These are phyloP conservation scores for Hydropsyche tenuis DNA, from an alignment of 1,140 invertebrate species.

Conservation along the genomic window DNA sequence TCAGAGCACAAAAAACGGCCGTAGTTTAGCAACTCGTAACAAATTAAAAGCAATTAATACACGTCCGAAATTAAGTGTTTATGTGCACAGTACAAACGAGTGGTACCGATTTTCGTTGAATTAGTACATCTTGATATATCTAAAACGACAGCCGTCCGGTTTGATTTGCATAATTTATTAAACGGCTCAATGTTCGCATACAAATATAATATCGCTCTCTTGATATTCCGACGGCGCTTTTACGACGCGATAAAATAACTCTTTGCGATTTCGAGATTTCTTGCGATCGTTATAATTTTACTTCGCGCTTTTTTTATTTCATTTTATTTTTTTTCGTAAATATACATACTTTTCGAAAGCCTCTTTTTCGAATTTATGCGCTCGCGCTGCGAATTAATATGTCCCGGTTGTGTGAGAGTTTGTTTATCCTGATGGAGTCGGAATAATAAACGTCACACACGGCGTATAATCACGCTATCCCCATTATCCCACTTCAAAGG, in stretches of 20 bases:
- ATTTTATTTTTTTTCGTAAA: too few species aligned
- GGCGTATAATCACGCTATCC: conserved; percentile 2
- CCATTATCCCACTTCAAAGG: conserved; percentile 20
- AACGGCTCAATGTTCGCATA: conserved; percentile 9
- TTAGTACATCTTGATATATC: conserved; percentile 20
- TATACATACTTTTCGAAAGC: too few species aligned
- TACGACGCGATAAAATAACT: conserved; percentile 8
- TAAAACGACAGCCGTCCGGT: conserved; percentile 18
- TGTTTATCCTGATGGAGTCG: not conserved
- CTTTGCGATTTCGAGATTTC: not conserved
- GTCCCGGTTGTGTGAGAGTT: not conserved
- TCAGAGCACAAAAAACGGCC: too few species aligned
- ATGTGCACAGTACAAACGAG: not conserved
- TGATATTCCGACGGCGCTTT: conserved; percentile 9
- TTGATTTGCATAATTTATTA: conserved; percentile 26
- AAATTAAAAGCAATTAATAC: conserved; percentile 17
- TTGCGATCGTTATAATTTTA: too few species aligned
- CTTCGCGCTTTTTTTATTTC: too few species aligned
- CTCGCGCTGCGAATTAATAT: not conserved
- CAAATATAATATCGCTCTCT: not conserved
- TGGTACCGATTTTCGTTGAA: conserved; percentile 5
- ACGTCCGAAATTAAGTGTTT: not conserved
- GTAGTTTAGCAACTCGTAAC: too few species aligned
- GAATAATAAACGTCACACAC: conserved; percentile 14
- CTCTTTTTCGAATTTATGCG: too few species aligned